A percentile compares a stretch with the other conserved stretches of the same genome.
Conservation (phyloP, 2,113 vertebrate species). For the Microtus ochrogaster region DNA sequence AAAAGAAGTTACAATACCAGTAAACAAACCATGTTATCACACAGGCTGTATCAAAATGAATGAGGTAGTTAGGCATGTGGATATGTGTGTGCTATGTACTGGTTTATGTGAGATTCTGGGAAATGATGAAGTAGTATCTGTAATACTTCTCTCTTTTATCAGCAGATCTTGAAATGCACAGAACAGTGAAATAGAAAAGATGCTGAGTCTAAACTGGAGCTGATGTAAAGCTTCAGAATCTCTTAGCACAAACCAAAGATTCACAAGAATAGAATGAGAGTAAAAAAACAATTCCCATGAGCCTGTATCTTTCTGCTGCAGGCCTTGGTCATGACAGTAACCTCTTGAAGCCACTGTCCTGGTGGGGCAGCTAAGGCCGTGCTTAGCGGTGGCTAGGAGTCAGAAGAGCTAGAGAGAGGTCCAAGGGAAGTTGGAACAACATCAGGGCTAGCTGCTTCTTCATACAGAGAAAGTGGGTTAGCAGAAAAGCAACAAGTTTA, state of each 20-base stretch:
- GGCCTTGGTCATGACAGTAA: not conserved
- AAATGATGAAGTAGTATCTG: not conserved
- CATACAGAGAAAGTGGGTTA: rapidly evolving
- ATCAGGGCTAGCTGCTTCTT: not conserved
- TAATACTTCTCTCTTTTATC: not conserved
- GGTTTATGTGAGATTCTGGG: not conserved
- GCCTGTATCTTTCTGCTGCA: not conserved
- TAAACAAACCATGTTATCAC: not conserved
- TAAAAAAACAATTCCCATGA: not conserved
- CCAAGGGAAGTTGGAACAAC: not conserved
- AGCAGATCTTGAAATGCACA: not conserved
- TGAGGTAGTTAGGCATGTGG: not conserved
- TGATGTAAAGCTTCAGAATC: not conserved
- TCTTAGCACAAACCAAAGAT: not conserved
- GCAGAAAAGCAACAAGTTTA: not conserved
- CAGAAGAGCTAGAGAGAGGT: not conserved
- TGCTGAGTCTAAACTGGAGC: not conserved
- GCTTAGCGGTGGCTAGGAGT: not conserved
- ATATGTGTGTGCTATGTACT: not conserved
- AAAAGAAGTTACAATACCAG: not conserved
- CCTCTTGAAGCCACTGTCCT: not conserved
- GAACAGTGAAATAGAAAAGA: not conserved
- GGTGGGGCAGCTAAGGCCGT: not conserved
- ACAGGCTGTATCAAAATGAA: not conserved
- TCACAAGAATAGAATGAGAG: not conserved